phyloP scores from a whole-genome alignment of 2,888 invertebrate species.

The Amphimallon solstitiale region DNA sequence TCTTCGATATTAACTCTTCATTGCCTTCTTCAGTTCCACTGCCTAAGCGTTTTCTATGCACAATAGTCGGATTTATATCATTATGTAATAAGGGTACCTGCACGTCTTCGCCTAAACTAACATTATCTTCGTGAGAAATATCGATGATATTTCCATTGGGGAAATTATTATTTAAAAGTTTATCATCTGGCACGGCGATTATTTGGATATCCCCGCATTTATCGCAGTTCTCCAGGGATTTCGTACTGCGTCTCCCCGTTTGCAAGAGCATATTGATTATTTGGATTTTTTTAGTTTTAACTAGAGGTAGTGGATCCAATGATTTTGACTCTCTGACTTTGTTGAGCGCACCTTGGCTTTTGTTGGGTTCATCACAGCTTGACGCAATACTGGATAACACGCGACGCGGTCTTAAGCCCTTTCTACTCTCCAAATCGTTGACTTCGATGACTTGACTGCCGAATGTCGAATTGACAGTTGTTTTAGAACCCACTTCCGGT shows the following conservation, averaged over 20 bases:
- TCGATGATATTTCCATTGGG: constrained; percentile 67
- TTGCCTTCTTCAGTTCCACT: constrained; percentile 58
- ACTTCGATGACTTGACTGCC: constrained; percentile 59
- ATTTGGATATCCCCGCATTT: constrained; percentile 61
- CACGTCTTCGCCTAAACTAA: constrained; percentile 58
- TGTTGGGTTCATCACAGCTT: constrained; percentile 68
- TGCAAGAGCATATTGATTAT: constrained; percentile 43
- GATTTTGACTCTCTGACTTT: constrained; percentile 72
- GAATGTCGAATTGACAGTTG: constrained; percentile 63
- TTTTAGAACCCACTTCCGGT: constrained; percentile 65
- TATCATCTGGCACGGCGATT: constrained; percentile 62
- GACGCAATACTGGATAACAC: constrained; percentile 75
- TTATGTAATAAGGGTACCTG: constrained; percentile 62
- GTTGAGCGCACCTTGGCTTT: constrained; percentile 56
- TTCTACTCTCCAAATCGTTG: constrained; percentile 47
- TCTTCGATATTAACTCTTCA: constrained; percentile 66
- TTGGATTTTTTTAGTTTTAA: constrained; percentile 44
- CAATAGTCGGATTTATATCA: constrained; percentile 51
- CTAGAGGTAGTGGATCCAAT: constrained; percentile 70
- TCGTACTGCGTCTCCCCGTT: constrained; percentile 46
- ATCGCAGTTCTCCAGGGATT: constrained; percentile 66
- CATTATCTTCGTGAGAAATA: constrained; percentile 55
- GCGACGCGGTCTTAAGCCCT: constrained; percentile 61
- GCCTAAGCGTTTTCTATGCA: constrained; percentile 55
- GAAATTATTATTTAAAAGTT: constrained; percentile 66